Base-by-base conservation (phyloP, 2,797 vertebrate species). In the Brachyalestes nurse region DNA sequence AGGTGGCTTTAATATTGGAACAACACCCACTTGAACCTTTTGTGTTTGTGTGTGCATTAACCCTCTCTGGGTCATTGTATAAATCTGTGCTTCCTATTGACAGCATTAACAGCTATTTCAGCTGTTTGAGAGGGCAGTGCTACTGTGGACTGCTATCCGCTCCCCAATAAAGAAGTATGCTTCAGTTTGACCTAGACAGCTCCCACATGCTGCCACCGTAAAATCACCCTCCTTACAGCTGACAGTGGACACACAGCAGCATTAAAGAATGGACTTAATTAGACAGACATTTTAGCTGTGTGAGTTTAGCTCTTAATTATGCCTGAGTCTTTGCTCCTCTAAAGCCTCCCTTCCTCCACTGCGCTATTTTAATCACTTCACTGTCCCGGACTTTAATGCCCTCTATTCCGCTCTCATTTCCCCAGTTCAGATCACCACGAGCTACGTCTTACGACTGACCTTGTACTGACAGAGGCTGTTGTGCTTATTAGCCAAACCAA, bases 351-450 rank as follows among this genome's bases (percentile, higher is more conserved):
- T 86, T 77, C 76, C 76, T 76, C 72, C 73, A 40, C 81, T 76
- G 70, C 64, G 77, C 83, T 86, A 81, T 83, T 88, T 89, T 88
- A 88, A 88, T 88, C 88, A 82, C 82, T 83, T 86, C 76, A 81
- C 69, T 71, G 70, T 75, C 75, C 79, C 55, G 74, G 74, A 82
- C 78, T 72, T 84, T 76, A 82, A 78, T 78, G 66, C 80, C 62
- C 75, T 88, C 74, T 78, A 67, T 75, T 69, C 65, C 65, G 19
- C 73, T 81, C 75, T 80, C 69, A 61, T 80, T 73, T 82, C 58
- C 73, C 64, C 34, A 21, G 62, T 75, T 80, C 58, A 73, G 66
- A 80, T 86, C 79, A 80, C 64, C 4, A 38, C 19, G 3, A 65
- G 83, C 82, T 75, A 47, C 6, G 62, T 84, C 85, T 85, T 62